Conservation (phyloP, 2,888 invertebrate genomes). For the Tillus elongatus region DNA sequence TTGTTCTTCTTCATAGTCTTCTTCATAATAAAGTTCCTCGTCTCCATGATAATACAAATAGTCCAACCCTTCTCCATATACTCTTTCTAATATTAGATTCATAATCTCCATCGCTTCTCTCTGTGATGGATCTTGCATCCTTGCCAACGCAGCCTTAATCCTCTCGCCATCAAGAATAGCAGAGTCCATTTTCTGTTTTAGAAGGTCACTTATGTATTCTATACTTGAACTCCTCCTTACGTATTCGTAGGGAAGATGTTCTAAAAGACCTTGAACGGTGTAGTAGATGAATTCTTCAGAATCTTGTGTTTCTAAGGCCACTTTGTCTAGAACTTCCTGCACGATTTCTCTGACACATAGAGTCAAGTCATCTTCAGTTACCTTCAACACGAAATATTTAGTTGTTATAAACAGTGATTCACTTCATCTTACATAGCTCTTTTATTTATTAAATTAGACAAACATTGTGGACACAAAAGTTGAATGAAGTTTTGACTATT, state of each 20-base stretch:
- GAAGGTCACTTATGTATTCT: background rate
- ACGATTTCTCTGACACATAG: conserved; percentile 25
- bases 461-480: too few relatives aligned
- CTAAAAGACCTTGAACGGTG: background rate
- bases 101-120: conserved; percentile 25
- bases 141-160: background rate
- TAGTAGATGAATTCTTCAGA: background rate
- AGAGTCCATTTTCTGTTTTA: background rate
- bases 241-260: background rate
- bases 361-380: conserved; percentile 24
- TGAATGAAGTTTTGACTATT: too few relatives aligned
- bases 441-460: conserved; percentile 7
- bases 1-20: too few relatives aligned
- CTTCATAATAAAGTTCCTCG: too few relatives aligned
- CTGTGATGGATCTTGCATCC: background rate
- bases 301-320: conserved; percentile 9
- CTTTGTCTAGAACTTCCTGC: conserved; percentile 28
- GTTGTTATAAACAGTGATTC: conserved; percentile 18
- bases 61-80: conserved; percentile 33
- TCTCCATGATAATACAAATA: conserved; percentile 33
- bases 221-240: background rate
- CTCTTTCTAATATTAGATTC: conserved; percentile 29
- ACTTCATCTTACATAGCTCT: conserved; percentile 1
- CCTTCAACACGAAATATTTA: conserved; percentile 15
- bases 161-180: background rate